Conservation (phyloP, 2,797 vertebrate genomes). For the Margarornis squamiger region DNA sequence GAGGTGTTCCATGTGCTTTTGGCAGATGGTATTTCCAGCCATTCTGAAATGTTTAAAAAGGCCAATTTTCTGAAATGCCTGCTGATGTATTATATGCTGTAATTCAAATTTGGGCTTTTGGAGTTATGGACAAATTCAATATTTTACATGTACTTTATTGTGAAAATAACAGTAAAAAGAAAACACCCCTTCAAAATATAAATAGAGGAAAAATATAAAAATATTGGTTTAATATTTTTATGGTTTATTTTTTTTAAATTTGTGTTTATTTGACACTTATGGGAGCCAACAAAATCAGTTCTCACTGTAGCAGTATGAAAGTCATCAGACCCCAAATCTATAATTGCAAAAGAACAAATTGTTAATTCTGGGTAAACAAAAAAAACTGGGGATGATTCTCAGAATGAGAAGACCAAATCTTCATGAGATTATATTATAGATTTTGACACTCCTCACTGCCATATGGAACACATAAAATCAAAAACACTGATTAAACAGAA, state of each 20-base stretch:
- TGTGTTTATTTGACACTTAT: neutral
- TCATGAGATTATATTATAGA: neutral
- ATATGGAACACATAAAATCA: neutral
- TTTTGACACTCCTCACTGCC: neutral
- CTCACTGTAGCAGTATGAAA: neutral
- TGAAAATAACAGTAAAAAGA: neutral
- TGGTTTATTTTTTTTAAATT: neutral
- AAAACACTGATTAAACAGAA: neutral
- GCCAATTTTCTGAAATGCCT: conserved; percentile 40
- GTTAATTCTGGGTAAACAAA: neutral
- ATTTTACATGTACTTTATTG: conserved; percentile 23
- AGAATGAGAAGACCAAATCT: neutral
- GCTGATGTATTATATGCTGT: neutral
- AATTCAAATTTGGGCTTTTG: conserved; percentile 43
- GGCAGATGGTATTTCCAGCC: conserved; percentile 46
- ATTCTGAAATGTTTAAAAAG: conserved; percentile 57
- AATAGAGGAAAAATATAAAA: neutral
- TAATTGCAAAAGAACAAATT: neutral
- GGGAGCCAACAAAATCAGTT: neutral
- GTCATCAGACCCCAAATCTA: neutral
- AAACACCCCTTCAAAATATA: neutral
- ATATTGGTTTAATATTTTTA: neutral
- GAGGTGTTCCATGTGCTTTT: conserved; percentile 45
- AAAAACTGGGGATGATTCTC: neutral
- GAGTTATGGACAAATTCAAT: conserved; percentile 34